Evolutionary conservation across 2,113 vertebrate genomes (phyloP).

Genomic region (Phocoena sinus): DNA sequence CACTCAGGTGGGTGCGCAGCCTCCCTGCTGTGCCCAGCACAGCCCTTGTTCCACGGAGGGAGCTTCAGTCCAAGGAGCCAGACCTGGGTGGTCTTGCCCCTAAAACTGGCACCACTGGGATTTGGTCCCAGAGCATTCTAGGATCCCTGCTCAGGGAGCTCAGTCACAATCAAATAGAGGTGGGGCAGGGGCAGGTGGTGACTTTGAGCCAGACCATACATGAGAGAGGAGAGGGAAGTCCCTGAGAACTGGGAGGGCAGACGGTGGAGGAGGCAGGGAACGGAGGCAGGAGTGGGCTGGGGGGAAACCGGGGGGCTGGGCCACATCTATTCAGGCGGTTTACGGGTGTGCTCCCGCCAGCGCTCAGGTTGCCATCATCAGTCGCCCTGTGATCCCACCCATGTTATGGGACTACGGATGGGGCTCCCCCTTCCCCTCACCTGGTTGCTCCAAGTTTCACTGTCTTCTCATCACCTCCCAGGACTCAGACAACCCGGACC

Average conservation of each 20-base stretch:
- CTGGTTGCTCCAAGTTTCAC: neutral
- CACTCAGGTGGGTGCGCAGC: slow-evolving; percentile 89
- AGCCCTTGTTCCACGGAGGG: neutral
- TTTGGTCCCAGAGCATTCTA: neutral
- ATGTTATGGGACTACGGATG: neutral
- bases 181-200: neutral
- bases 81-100: neutral
- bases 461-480: slow-evolving; percentile 38
- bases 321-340: neutral
- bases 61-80: neutral
- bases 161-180: neutral
- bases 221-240: neutral
- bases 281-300: neutral
- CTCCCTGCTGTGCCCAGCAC: too few species aligned
- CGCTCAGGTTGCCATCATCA: neutral
- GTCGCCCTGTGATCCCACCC: neutral
- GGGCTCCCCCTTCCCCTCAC: neutral
- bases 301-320: neutral
- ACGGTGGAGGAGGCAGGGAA: neutral
- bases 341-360: too few species aligned
- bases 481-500: slow-evolving; percentile 98
- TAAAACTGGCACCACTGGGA: neutral
- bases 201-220: neutral
- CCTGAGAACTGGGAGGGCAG: neutral
- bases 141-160: neutral